These are phyloP conservation scores for Scelioninae gen. 1 DNA, from an alignment of 2,888 invertebrate genomes.

Conservation along the genomic window DNA sequence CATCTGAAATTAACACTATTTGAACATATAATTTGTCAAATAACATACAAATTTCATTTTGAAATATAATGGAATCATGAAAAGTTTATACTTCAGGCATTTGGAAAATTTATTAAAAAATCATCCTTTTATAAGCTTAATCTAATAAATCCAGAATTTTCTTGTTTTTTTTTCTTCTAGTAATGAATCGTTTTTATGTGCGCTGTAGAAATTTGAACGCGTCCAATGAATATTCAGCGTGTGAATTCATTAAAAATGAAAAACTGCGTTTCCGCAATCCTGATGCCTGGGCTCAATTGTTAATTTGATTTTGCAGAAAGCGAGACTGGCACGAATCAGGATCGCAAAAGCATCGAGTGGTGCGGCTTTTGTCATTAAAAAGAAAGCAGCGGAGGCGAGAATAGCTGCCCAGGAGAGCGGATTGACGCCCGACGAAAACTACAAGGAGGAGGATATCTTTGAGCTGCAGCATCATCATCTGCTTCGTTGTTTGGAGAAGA, in stretches of 20 bases:
- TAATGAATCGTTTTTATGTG: neutral
- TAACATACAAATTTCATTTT: too few species aligned
- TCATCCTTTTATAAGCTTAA: too few species aligned
- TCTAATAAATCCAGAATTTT: too few species aligned
- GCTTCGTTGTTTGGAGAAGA: conserved; percentile 97
- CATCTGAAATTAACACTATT: too few species aligned
- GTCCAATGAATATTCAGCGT: conserved; percentile 34
- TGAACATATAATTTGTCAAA: too few species aligned
- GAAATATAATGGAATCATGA: too few species aligned
- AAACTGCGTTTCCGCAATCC: conserved; percentile 29
- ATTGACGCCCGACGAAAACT: conserved; percentile 94
- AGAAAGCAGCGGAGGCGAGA: conserved; percentile 98
- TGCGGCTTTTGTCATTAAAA: conserved; percentile 98
- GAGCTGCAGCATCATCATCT: conserved; percentile 99
- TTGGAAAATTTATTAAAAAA: too few species aligned
- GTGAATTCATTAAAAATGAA: conserved; percentile 27
- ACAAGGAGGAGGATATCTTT: conserved; percentile 97
- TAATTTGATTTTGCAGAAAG: conserved; percentile 92
- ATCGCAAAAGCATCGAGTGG: conserved; percentile 99
- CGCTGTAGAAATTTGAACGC: neutral
- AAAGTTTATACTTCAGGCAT: too few species aligned
- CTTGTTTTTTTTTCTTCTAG: too few species aligned
- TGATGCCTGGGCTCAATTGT: conserved; percentile 19
- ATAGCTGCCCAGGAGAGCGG: conserved; percentile 97
- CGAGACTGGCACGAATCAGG: conserved; percentile 97